These are phyloP conservation scores for Cathartes aura DNA, from an alignment of 2,113 vertebrate species.

Conservation along the genomic window DNA sequence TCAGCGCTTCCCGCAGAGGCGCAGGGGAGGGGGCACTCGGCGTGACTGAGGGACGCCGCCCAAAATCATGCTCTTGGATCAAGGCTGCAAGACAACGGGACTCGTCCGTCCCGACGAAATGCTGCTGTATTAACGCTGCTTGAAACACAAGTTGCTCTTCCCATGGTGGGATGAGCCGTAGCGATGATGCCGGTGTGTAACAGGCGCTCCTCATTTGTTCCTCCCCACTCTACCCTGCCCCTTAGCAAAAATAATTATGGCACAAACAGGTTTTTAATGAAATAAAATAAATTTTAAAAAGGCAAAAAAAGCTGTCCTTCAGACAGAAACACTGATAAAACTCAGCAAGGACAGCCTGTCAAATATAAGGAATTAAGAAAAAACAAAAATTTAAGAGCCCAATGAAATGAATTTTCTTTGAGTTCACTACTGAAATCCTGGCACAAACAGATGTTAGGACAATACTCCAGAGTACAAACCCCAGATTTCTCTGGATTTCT, in stretches of 20 bases:
- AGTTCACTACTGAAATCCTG: neutral
- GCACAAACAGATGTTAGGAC: neutral
- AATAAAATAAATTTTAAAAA: neutral
- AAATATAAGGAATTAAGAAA: neutral
- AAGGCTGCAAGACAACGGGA: neutral
- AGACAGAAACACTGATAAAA: neutral
- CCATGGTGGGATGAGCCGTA: accelerated
- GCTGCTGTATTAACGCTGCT: neutral
- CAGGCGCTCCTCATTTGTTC: neutral
- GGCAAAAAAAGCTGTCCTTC: neutral
- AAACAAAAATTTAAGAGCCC: neutral
- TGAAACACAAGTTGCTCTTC: slow-evolving; percentile 6
- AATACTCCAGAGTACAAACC: neutral
- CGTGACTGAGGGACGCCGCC: neutral
- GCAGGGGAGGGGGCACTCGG: neutral
- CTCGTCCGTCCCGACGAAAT: neutral
- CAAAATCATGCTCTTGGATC: neutral
- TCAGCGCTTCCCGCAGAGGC: neutral
- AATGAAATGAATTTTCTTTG: slow-evolving; percentile 25
- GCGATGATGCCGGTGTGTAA: neutral
- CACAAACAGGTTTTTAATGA: neutral
- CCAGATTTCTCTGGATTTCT: neutral
- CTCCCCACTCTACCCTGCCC: neutral
- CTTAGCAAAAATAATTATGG: neutral
- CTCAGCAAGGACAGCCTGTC: neutral